Evolutionary conservation across 92 coral and sea anemone genomes (phyloP).

Genomic region (Epizoanthus rinbou): DNA sequence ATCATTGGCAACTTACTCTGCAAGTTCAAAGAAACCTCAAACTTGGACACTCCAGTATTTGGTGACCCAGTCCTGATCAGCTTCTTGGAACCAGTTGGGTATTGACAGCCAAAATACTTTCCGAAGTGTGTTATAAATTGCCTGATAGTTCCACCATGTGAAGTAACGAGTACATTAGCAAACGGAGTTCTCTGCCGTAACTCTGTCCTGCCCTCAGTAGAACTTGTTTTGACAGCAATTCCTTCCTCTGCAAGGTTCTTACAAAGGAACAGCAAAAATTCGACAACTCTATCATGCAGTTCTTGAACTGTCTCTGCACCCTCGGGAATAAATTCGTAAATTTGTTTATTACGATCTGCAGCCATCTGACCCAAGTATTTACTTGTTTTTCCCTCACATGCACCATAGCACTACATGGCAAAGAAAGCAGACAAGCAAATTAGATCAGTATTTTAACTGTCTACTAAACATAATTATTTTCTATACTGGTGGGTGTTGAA

Average conservation of each 20-base stretch:
- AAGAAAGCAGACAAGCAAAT: neutral
- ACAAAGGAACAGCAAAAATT: slow-evolving; percentile 55
- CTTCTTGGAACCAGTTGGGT: slow-evolving; percentile 40
- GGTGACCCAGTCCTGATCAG: slow-evolving; percentile 48
- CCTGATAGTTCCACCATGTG: slow-evolving; percentile 89
- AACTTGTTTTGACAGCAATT: neutral
- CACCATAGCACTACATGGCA: slow-evolving; percentile 19
- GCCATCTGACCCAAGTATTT: slow-evolving; percentile 36
- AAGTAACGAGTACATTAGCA: slow-evolving; percentile 67
- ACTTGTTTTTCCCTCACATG: slow-evolving; percentile 16
- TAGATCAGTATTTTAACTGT: neutral
- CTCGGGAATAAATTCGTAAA: slow-evolving; percentile 55
- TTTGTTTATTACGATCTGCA: slow-evolving; percentile 19
- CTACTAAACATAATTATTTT: too few relatives aligned
- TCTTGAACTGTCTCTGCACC: slow-evolving; percentile 76
- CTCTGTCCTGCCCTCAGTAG: too few relatives aligned
- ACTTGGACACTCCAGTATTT: slow-evolving; percentile 85
- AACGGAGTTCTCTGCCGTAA: slow-evolving; percentile 13
- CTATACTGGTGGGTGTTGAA: too few relatives aligned
- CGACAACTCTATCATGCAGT: slow-evolving; percentile 63
- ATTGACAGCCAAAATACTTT: slow-evolving; percentile 36
- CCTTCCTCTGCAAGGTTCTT: slow-evolving; percentile 3
- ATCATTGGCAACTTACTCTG: slow-evolving; percentile 57
- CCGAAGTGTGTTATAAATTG: slow-evolving; percentile 68
- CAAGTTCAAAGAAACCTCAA: slow-evolving; percentile 57